Conservation (phyloP, 2,113 vertebrate genomes). For the Burhinus oedicnemus region DNA sequence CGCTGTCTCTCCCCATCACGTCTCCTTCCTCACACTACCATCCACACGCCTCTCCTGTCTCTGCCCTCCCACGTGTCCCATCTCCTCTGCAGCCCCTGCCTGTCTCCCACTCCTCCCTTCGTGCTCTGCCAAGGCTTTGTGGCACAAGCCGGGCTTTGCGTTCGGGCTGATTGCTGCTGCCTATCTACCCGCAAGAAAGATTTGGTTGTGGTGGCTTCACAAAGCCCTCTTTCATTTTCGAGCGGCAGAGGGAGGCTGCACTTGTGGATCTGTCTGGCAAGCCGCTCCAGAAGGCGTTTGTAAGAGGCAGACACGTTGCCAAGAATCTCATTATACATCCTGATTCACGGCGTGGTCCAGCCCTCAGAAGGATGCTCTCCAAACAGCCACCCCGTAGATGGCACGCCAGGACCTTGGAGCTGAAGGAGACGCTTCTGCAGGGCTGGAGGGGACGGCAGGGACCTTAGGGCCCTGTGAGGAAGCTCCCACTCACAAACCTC, state of each 20-base stretch:
- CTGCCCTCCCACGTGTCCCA: not conserved
- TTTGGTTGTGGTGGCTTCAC: not conserved
- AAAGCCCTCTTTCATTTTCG: slow-evolving; percentile 40
- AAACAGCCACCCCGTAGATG: not conserved
- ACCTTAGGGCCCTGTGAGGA: rapidly evolving
- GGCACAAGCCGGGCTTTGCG: not conserved
- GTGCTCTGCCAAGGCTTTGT: rapidly evolving
- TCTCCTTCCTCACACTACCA: not conserved
- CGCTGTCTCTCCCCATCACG: not conserved
- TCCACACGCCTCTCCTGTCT: rapidly evolving
- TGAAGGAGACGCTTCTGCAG: not conserved
- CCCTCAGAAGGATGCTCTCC: not conserved
- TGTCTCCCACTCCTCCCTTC: not conserved
- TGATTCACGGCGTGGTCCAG: not conserved
- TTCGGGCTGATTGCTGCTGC: not conserved
- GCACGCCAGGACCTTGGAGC: not conserved
- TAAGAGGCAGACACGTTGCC: slow-evolving; percentile 2
- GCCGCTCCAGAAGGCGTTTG: slow-evolving; percentile 16
- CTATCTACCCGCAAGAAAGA: not conserved
- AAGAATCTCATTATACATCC: slow-evolving; percentile 31
- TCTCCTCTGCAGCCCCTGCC: not conserved
- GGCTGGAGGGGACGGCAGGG: not conserved
- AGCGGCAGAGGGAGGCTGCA: not conserved
- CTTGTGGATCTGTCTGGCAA: slow-evolving; percentile 19
- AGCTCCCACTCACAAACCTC: not conserved